Evolutionary conservation across 2,888 invertebrate species (phyloP).

Genomic region (Drosophila sordidapex): DNA sequence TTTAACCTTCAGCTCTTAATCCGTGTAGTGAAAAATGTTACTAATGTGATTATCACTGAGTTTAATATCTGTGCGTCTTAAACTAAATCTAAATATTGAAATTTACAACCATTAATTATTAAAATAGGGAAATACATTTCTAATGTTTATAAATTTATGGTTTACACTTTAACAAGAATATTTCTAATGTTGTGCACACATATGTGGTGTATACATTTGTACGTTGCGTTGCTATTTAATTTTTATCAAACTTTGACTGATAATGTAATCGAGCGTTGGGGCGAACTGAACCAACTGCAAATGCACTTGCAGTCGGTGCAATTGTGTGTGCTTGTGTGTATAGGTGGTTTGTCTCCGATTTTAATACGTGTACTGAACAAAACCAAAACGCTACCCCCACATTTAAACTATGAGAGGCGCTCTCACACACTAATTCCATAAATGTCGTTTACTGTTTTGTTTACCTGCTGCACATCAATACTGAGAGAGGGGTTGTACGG

Average conservation of each 20-base stretch:
- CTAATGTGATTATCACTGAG: not conserved
- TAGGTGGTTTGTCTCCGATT: slow-evolving; percentile 43
- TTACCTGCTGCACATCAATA: slow-evolving; percentile 63
- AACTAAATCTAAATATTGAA: not conserved
- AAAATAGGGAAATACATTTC: not conserved
- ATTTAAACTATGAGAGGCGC: slow-evolving; percentile 36
- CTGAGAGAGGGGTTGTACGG: slow-evolving; percentile 39
- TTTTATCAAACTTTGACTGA: slow-evolving; percentile 45
- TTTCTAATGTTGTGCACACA: no score
- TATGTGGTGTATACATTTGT: not conserved
- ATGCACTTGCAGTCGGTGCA: slow-evolving; percentile 27
- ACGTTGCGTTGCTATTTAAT: slow-evolving; percentile 18
- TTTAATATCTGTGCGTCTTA: not conserved
- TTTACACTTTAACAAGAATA: not conserved
- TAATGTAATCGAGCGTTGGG: slow-evolving; percentile 44
- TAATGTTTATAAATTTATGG: not conserved
- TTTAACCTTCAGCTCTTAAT: not conserved
- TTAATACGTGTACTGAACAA: slow-evolving; percentile 33
- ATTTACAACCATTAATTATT: not conserved
- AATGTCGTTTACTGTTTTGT: slow-evolving; percentile 63
- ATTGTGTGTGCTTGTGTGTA: slow-evolving; percentile 5
- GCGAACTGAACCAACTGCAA: slow-evolving; percentile 14
- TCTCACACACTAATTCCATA: slow-evolving; percentile 44
- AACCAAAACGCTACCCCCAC: slow-evolving; percentile 49
- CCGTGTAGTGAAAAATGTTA: not conserved